Evolutionary conservation across 2,113 vertebrate genomes (phyloP).

Genomic region (Colaptes auratus): DNA sequence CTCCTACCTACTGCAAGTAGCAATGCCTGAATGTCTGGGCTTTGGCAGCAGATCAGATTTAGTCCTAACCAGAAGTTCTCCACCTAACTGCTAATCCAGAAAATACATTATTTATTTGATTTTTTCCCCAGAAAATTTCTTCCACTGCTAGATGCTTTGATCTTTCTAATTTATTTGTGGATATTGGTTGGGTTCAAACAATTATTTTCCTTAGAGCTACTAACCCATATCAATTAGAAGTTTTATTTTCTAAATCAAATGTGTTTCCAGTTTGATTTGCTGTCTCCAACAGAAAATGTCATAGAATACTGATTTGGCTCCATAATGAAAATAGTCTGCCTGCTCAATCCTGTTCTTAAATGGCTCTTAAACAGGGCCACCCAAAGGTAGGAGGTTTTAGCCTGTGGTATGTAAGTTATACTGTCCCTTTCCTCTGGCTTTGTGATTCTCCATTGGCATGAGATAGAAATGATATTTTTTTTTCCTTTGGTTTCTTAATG

Average conservation of each 20-base stretch:
- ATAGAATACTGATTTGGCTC: neutral
- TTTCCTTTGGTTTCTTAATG: neutral
- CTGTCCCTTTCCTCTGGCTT: neutral
- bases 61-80: neutral
- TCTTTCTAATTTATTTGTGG: neutral
- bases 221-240: neutral
- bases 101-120: neutral
- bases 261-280: neutral
- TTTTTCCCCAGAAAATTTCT: neutral
- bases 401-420: neutral
- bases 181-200: neutral
- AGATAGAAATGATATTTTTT: neutral
- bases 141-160: neutral
- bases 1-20: neutral
- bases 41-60: neutral
- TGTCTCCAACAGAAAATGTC: neutral
- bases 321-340: neutral
- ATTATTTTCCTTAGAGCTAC: neutral
- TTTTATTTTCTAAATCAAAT: neutral
- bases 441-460: neutral
- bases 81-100: neutral
- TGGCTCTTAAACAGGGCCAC: neutral
- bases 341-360: neutral
- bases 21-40: neutral
- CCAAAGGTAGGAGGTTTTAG: neutral